Evolutionary conservation across 2,888 invertebrate genomes (phyloP), one percentile per base, ranked within the genome.

Genomic region (Zelleria hepariella): DNA sequence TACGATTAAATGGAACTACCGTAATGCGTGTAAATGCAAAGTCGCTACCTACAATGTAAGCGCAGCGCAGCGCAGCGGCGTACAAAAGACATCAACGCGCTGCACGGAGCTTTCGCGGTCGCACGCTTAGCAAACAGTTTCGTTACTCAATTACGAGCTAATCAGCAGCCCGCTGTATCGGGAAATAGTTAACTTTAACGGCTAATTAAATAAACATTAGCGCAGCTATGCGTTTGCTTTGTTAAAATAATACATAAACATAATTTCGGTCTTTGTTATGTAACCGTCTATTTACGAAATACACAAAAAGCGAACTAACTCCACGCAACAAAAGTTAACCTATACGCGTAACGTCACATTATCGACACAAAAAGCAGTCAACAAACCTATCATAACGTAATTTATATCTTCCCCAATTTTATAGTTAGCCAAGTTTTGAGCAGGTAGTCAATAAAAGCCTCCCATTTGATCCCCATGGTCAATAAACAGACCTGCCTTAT

Each of bases 41-140:
- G 10, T 32, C n/a, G 10, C 32, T 42, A 42, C 32, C 15, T 42
- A 42, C 32, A 42, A 42, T 42, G 32, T 15, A 25, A 26, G 24
- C 48, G 15, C n/a, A n/a, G n/a, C 4, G 48, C 8, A 23, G n/a
- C 24, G 24, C 47, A 42, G 10, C n/a, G 18, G 15, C 25, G 24
- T 59, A 56, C 47, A 58, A 63, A 60, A 61, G 63, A 63, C 61
- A 59, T 63, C 61, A 63, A 63, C 60, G 63, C 42, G 63, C 27
- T 15, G 15, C 8, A 24, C 25, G 20, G 54, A 58, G 1, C 21
- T 55, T 55, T 27, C 32, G 47, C 48, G 20, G 21, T 21, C 51
- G 23, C 51, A 21, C 23, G 51, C 23, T 23, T 51, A 51, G 10
- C 21, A 51, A 20, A 51, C 20, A 20, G 51, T 51, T 51, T 49